Base-by-base conservation (phyloP, 1,140 invertebrate species). In the Grapholita molesta region DNA sequence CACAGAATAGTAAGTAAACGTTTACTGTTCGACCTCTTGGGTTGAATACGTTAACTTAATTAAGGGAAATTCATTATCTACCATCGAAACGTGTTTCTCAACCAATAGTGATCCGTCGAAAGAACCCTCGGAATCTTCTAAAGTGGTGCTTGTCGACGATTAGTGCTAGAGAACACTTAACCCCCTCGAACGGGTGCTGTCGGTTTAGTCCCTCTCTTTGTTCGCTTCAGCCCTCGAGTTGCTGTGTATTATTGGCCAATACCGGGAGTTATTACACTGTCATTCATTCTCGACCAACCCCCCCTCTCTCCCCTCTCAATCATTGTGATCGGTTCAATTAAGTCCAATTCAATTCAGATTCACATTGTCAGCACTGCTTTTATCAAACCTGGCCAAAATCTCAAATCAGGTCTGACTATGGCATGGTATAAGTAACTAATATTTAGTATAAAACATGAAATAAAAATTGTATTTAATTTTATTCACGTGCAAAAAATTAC, bases 51-150 rank as follows among this genome's bases (percentile, higher is more conserved):
- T 66, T 84, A 84, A 84, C 83, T 77, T 79, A 85, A 87, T 87
- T 88, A 88, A 77, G 70, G 78, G 35, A 75, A 83, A 88, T 86
- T 85, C 82, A 85, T 85, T 87, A 86, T 83, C 79, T 75, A 66
- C 65, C 69, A 82, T 78, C 52, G 69, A 78, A 77, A 84, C 84
- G 79, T 86, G 83, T 86, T 88, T 79, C 78, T 78, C 78, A 33
- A 75, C 74, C 78, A 84, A 82, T 85, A 83, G 83, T 82, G 81
- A 81, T 84, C 79, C 78, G 73, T 76, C 57, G 78, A 85, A 84
- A 87, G 83, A 85, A 85, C 83, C 80, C 82, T 87, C 75, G 70
- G 73, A 70, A 77, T 82, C 78, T 80, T 76, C 79, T 79, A 73
- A 75, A 83, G 82, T 74, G 80, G 74, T 78, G 68, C 83, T 87